Evolutionary conservation across 2,888 invertebrate genomes (phyloP).

Genomic region (Sepioteuthis lessoniana): DNA sequence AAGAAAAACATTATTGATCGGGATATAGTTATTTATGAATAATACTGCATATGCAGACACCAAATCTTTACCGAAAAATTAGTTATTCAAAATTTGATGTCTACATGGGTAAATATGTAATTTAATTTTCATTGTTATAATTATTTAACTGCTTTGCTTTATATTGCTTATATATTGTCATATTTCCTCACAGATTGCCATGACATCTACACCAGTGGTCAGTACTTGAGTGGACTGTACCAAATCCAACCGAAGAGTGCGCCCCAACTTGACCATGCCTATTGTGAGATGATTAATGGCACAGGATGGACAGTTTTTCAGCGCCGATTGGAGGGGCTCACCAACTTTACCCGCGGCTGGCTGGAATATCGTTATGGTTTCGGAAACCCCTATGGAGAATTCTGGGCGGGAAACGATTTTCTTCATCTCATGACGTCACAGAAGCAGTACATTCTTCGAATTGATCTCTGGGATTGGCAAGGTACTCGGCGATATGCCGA

Average conservation of each 20-base stretch:
- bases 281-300: constrained; percentile 71
- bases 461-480: constrained; percentile 75
- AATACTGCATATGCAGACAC: too few relatives aligned
- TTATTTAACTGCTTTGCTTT: neutral
- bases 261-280: constrained; percentile 62
- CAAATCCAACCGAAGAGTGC: constrained; percentile 63
- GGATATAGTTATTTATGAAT: too few relatives aligned
- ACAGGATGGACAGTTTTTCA: constrained; percentile 71
- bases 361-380: constrained; percentile 73
- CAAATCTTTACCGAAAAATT: too few relatives aligned
- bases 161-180: neutral
- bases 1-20: too few relatives aligned
- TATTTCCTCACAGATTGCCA: constrained; percentile 69
- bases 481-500: constrained; percentile 69
- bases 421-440: constrained; percentile 66
- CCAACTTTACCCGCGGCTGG: constrained; percentile 70
- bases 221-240: constrained; percentile 67
- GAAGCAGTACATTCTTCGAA: constrained; percentile 66
- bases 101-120: too few relatives aligned
- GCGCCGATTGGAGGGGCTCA: constrained; percentile 69
- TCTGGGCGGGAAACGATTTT: constrained; percentile 72
- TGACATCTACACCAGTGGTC: constrained; percentile 66
- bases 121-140: neutral
- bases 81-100: too few relatives aligned
- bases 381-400: constrained; percentile 72